These are phyloP conservation scores for Semnornis frantzii DNA, from an alignment of 2,113 vertebrate genomes.

Conservation along the genomic window DNA sequence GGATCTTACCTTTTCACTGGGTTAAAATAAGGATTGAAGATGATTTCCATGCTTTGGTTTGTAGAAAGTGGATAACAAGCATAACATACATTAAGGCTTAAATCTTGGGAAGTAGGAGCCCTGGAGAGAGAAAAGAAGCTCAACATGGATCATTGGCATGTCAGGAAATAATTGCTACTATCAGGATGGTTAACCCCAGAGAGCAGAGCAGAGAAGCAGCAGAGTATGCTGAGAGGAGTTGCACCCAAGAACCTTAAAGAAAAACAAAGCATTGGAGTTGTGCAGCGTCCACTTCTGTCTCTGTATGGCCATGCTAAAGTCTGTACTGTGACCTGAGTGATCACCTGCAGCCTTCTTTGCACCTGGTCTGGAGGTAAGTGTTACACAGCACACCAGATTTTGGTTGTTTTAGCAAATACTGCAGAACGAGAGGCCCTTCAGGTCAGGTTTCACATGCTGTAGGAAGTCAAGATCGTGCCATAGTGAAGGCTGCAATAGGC, in stretches of 20 bases:
- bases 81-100: not conserved
- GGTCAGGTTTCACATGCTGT: not conserved
- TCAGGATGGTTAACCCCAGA: not conserved
- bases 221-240: not conserved
- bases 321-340: too few relatives aligned
- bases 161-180: not conserved
- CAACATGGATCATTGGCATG: not conserved
- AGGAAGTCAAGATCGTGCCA: not conserved
- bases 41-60: not conserved
- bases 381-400: not conserved
- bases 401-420: not conserved
- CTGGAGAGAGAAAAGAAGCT: not conserved
- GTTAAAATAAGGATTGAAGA: not conserved
- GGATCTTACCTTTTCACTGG: not conserved
- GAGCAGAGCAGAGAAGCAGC: not conserved
- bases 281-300: not conserved
- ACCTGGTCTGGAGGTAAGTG: not conserved
- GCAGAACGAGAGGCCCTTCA: not conserved
- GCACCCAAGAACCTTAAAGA: not conserved
- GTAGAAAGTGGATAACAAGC: not conserved
- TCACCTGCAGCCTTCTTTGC: not conserved
- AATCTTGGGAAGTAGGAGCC: not conserved
- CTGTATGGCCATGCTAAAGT: not conserved
- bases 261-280: not conserved
- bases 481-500: not conserved